Evolutionary conservation across 2,888 invertebrate genomes (phyloP), one percentile per base, ranked within the genome.

Genomic region (Cheilosia vernalis): DNA sequence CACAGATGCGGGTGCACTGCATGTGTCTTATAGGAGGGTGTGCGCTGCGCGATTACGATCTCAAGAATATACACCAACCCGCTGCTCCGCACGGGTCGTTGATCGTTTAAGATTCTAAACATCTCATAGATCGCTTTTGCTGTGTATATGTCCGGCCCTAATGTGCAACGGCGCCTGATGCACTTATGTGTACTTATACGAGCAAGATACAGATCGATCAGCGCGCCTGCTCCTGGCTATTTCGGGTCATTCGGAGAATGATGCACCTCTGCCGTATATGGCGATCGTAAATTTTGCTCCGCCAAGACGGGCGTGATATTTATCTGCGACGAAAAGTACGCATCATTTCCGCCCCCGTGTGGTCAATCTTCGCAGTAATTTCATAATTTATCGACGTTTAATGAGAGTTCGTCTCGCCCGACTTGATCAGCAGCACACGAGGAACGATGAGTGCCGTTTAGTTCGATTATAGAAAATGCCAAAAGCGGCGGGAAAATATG

Each of bases 311-410:
- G 56, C 19, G 60, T 55, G 80, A 40, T 63, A 27, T 77, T 56
- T 21, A 70, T 49, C 61, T 13, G 9, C 40, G 51, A 55, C 55
- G 33, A 27, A 55, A 73, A 82, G 72, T 72, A 51, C 73, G n/a
- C n/a, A 55, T 47, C 70, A 73, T 64, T 69, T 74, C 55, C 80
- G 74, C 80, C 73, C 74, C 70, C 85, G 66, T 47, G 15, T 5
- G 55, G 80, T 44, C 67, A 63, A 67, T 70, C 76, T 72, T 77
- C 80, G 33, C 27, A 40, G 85, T 72, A 77, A 81, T 81, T 81
- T 77, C 55, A 72, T 85, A 85, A 85, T 81, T 85, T 85, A 85
- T 85, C 61, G 85, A 72, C 81, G 76, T 61, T 77, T 81, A 81
- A 76, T 81, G 81, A 85, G 79, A 67, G 49, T 69, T 55, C 78